These are phyloP conservation scores for Pecten maximus DNA, from an alignment of 2,888 invertebrate species.

Conservation along the genomic window DNA sequence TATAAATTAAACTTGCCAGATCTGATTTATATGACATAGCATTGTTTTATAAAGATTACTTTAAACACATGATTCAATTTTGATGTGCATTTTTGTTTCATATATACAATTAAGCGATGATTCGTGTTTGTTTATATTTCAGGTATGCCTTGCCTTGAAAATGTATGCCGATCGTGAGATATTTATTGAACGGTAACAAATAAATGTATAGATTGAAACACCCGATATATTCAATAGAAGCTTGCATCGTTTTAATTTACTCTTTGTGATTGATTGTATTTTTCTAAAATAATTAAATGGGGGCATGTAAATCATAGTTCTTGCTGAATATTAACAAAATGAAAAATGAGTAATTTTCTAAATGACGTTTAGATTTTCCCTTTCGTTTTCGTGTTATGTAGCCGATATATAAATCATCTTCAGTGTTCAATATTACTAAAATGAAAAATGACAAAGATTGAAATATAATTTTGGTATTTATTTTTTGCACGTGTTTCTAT, in stretches of 20 bases:
- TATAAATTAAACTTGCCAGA: too few relatives aligned
- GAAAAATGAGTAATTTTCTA: neutral
- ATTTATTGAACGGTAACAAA: too few relatives aligned
- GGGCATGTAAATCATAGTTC: neutral
- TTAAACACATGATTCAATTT: too few relatives aligned
- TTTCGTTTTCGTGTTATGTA: neutral
- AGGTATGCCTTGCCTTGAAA: too few relatives aligned
- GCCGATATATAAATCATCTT: neutral
- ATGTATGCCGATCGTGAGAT: too few relatives aligned
- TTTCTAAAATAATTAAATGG: neutral
- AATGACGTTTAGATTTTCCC: neutral
- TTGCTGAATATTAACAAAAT: conserved; percentile 22
- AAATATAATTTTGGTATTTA: neutral
- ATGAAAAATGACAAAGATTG: conserved; percentile 28
- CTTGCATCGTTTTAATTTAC: neutral
- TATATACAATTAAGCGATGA: too few relatives aligned
- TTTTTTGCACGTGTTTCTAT: conserved; percentile 3
- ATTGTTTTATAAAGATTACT: too few relatives aligned
- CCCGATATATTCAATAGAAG: neutral
- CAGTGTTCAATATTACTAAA: neutral
- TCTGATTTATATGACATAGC: too few relatives aligned
- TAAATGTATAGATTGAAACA: too few relatives aligned
- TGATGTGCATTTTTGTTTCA: too few relatives aligned
- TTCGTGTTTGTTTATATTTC: too few relatives aligned
- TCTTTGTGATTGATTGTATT: neutral